Base-by-base conservation (phyloP, 2,888 invertebrate genomes). In the Pristionchus fissidentatus region DNA sequence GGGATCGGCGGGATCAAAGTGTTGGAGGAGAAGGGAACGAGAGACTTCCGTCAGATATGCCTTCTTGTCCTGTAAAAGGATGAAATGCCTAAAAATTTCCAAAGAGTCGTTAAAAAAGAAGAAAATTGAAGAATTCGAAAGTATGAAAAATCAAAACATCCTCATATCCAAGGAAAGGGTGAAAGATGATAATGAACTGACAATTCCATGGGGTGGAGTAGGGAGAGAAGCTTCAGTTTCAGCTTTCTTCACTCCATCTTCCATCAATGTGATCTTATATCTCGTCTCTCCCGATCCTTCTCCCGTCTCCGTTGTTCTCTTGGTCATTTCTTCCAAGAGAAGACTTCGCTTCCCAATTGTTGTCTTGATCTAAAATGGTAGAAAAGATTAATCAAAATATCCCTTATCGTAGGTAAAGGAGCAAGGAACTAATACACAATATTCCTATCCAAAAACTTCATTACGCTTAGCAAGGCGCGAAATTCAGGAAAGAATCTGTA, bases 201-300 rank as follows among this genome's bases (percentile, higher is more conserved):
- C 90, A 85, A 89, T 87, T 82, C 89, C 90, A 52, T 89, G 87
- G 10, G 91, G 91, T 10, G 91, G 91, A 80, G 92, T 86, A 49
- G 88, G 87, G 79, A 92, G 86, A 66, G 85, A 87, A 0, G 91
- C 91, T 79, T 91, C 90, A 77, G 89, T 87, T 79, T 88, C 88
- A 83, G 90, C 89, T 75, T 90, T 89, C 57, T 90, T 90, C 83
- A 90, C 87, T 62, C 91, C 91, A 84, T 92, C 91, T 83, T 91
- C 92, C 84, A 89, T 88, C 49, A 89, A 84, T 79, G 88, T 89
- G 78, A 89, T 87, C 82, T 87, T 86, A 84, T 87, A 89, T 77
- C 87, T 87, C 38, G 88, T 87, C 84, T 88, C 87, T 26, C 87
- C 89, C 55, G 87, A 88, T 84, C 81, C 81, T 46, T 81, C 79